Conservation (phyloP, 2,888 invertebrate species). For the Drosophila neonasuta region DNA sequence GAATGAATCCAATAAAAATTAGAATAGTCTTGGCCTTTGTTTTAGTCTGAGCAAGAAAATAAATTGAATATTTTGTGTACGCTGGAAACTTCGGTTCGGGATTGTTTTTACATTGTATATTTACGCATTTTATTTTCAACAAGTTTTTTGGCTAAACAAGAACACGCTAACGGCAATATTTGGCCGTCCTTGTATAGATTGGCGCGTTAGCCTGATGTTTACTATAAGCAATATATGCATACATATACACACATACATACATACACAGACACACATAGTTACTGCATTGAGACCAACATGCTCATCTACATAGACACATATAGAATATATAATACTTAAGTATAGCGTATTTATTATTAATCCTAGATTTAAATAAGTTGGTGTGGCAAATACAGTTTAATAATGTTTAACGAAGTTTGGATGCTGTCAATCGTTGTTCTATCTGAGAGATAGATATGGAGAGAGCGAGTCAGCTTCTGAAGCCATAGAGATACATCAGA, state of each 20-base stretch:
- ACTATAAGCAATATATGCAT: slow-evolving; percentile 80
- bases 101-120: slow-evolving; percentile 15
- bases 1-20: background rate
- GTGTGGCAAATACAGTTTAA: slow-evolving; percentile 71
- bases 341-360: slow-evolving; percentile 39
- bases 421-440: slow-evolving; percentile 13
- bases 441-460: background rate
- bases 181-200: slow-evolving; percentile 59
- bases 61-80: slow-evolving; percentile 18
- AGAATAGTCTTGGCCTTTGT: slow-evolving; percentile 20
- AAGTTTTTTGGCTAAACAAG: slow-evolving; percentile 45
- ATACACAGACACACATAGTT: slow-evolving; percentile 25
- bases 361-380: slow-evolving; percentile 63
- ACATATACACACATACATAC: slow-evolving; percentile 25
- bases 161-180: slow-evolving; percentile 53
- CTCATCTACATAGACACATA: slow-evolving; percentile 22
- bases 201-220: slow-evolving; percentile 77
- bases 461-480: slow-evolving; percentile 5
- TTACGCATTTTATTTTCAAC: slow-evolving; percentile 28
- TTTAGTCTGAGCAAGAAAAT: slow-evolving; percentile 12
- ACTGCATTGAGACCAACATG: slow-evolving; percentile 34
- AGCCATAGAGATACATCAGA: slow-evolving; percentile 10
- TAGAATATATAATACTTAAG: slow-evolving; percentile 21
- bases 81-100: slow-evolving; percentile 12
- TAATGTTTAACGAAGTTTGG: slow-evolving; percentile 34